Base-by-base conservation (phyloP, 1,140 invertebrate species). In the Tribolium madens region DNA sequence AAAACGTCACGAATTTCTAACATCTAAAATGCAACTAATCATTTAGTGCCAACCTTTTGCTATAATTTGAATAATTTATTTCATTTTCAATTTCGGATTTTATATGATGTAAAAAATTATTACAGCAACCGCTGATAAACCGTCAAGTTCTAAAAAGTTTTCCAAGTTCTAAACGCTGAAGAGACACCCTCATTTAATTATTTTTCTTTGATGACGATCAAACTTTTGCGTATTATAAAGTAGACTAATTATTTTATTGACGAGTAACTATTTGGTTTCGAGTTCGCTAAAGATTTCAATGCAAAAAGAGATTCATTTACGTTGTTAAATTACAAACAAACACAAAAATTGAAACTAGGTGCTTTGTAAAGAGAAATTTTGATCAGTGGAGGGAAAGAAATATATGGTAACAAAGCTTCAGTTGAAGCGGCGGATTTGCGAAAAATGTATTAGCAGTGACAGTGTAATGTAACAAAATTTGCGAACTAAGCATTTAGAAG, bases 1-100 rank as follows among this genome's bases (percentile, higher is more conserved):
- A 72, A 7, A 71, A 72, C 21, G 70, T 72, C 42, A 50, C 50
- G 46, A 72, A 72, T 72, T 72, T 72, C 18, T 13, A 50, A 50
- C 46, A 52, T 26, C 46, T 7, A 12, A 64, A 33, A 64, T 31
- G 57, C 21, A 64, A 64, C 57, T 57, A 21, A 57, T 57, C 52
- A 57, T 57, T 57, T 57, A 26, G 13, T 64, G 10, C 10, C 14
- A 33, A 33, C 26, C 18, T 10, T 10, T 60, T 60, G 26, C 53
- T 17, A 26, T 60, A 10, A 64, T 64, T 64, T 64, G 26, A 64
- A 64, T 64, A 33, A 64, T 64, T 64, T 31, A 1, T 64, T 33
- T n/a, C 53, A 15, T 26, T 18, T 60, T 26, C 21, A 60, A 60
- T 60, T 10, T 26, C 18, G 10, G 10, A 17, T 2, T 14, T 18